phyloP scores from a whole-genome alignment of 2,797 vertebrate genomes.

The Odontamblyopus lacepedii region DNA sequence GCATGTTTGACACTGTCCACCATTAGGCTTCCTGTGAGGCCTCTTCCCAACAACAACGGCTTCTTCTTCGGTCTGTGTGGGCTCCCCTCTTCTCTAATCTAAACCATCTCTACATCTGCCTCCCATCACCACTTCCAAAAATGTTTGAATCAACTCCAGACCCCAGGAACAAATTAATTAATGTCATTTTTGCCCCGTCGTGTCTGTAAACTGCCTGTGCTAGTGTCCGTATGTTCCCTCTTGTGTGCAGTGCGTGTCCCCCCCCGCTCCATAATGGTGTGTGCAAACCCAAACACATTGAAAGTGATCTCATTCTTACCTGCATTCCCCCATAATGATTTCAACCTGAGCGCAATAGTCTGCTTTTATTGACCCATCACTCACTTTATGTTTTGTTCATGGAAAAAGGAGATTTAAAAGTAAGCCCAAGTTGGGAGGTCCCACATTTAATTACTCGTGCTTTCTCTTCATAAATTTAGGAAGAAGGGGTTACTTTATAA shows the following conservation, averaged over 20 bases:
- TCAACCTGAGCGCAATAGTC: conserved; percentile 68
- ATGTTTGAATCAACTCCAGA: conserved; percentile 69
- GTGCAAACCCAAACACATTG: conserved; percentile 41
- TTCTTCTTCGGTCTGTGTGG: conserved; percentile 74
- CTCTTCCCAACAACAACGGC: conserved; percentile 56
- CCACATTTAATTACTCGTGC: conserved; percentile 70
- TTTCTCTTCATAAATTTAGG: conserved; percentile 69
- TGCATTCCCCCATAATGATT: conserved; percentile 72
- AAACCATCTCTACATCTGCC: conserved; percentile 78
- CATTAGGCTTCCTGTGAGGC: conserved; percentile 55
- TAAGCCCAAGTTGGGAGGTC: conserved; percentile 71
- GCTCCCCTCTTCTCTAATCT: conserved; percentile 62
- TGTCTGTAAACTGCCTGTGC: conserved; percentile 46
- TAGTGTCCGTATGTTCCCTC: conserved; percentile 15
- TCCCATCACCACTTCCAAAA: conserved; percentile 71
- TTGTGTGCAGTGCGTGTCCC: conserved; percentile 7
- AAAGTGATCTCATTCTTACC: conserved; percentile 71
- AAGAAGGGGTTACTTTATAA: conserved; percentile 47
- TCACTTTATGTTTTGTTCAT: conserved; percentile 62
- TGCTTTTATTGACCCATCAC: conserved; percentile 69
- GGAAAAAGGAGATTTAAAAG: conserved; percentile 54
- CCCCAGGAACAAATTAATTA: conserved; percentile 80
- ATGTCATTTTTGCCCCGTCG: conserved; percentile 60
- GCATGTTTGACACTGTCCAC: conserved; percentile 48
- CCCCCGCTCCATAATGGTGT: conserved; percentile 12